Base-by-base conservation (phyloP, 2,113 vertebrate genomes). In the Piaya cayana region DNA sequence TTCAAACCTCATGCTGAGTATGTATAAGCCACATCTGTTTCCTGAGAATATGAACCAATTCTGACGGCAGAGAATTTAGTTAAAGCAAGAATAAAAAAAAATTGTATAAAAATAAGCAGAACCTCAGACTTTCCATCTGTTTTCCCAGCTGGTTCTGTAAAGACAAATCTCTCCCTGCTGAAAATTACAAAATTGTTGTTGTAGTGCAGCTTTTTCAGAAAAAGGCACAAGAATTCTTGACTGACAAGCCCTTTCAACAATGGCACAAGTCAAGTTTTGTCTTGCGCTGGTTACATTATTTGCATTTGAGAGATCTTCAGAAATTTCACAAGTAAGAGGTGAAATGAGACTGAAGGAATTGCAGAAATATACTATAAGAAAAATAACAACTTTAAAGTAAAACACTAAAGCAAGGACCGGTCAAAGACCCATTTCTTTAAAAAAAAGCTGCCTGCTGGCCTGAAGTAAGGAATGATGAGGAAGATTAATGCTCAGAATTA, bases 181-280 rank as follows among this genome's bases (percentile, higher is more conserved):
- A 94, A 94, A 95, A 96, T 90, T 92, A 79, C 74, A 91, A 95
- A 97, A 92, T 92, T 95, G 88, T 70, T 94, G 94, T 95, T 96
- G 82, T 88, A 86, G 59, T 43, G 59, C 63, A 90, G 59, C 37
- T 76, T 91, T 94, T 94, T 70, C 63, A 77, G 39, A 62, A 83
- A 76, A 60, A 64, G 36, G 20, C 45, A 90, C 50, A 63, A 74
- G 36, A 49, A 87, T 91, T 55, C 64, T 53, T 90, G 59, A 90
- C 50, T 93, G 90, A 90, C 23, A 47, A 88, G 59, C 59, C 75
- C 82, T 74, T 86, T 63, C 47, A 70, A 91, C 81, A 95, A 95
- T 56, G 30, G 42, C 37, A 78, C 32, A 60, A 91, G 95, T 89
- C 91, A 90, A 76, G 82, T 96, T 90, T 92, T 91, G 34, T 80